A percentile compares a stretch with the other conserved stretches of the same genome.
These are phyloP conservation scores for Holothuria leucospilota DNA, from an alignment of 53 echinoderm and acorn worm genomes.

Conservation along the genomic window DNA sequence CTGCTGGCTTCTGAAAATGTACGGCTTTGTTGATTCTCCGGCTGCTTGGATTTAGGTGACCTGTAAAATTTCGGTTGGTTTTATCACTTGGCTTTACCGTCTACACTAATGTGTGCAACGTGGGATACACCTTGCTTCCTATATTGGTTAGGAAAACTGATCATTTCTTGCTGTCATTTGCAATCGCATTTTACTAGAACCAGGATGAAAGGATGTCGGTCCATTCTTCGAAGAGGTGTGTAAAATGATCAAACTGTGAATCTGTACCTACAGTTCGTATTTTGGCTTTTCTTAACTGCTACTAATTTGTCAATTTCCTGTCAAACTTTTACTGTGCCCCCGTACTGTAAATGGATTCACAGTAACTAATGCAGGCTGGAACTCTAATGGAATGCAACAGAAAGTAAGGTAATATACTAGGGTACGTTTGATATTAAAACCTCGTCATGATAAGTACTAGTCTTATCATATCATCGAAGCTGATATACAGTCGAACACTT, in stretches of 20 bases:
- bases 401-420: too few species aligned
- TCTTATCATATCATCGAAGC: too few species aligned
- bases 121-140: conserved; percentile 56
- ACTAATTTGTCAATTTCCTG: too few species aligned
- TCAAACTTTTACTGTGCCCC: too few species aligned
- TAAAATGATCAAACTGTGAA: conserved; percentile 42
- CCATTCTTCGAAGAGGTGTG: conserved; percentile 55
- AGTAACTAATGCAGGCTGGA: too few species aligned
- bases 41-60: background rate
- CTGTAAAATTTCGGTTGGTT: background rate
- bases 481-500: too few species aligned
- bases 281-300: background rate
- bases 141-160: conserved; percentile 56
- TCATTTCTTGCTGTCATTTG: conserved; percentile 41
- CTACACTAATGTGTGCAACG: conserved; percentile 58
- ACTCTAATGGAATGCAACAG: too few species aligned
- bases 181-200: conserved; percentile 50
- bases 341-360: too few species aligned
- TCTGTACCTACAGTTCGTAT: conserved; percentile 24
- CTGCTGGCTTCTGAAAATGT: background rate
- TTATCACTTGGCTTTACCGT: conserved; percentile 56
- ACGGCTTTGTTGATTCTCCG: too few species aligned
- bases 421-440: too few species aligned
- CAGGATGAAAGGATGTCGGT: conserved; percentile 53
- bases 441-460: too few species aligned